Evolutionary conservation across 2,113 vertebrate genomes (phyloP).

Genomic region (Pleuronectes platessa): DNA sequence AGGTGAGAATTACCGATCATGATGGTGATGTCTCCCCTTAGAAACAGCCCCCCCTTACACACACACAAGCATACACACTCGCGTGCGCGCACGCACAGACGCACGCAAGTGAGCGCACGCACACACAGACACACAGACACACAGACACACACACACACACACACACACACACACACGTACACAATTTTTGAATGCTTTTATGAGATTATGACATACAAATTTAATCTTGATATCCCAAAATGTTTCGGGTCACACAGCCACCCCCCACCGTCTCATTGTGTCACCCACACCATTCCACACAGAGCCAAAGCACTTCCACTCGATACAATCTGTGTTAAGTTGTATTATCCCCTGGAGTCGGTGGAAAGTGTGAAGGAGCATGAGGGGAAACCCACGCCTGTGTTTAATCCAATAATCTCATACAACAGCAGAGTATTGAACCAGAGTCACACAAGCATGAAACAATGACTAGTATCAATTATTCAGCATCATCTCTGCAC

Average conservation of each 20-base stretch:
- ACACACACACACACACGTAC: no score
- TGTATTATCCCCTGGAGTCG: neutral
- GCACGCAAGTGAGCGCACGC: no score
- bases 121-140: no score
- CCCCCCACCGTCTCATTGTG: neutral
- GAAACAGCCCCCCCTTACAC: no score
- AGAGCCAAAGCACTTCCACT: neutral
- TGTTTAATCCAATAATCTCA: conserved; percentile 22
- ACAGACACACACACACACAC: no score
- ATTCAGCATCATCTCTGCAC: neutral
- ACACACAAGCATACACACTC: no score
- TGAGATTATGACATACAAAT: no score
- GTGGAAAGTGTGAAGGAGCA: neutral
- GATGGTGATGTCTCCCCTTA: no score
- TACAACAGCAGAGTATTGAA: neutral
- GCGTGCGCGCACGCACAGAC: no score
- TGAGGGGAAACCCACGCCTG: neutral
- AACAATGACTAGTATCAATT: neutral
- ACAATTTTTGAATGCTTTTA: no score
- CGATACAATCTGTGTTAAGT: neutral
- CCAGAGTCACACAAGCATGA: conserved; percentile 17
- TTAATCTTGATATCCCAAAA: no score
- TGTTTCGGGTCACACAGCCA: neutral
- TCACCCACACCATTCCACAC: conserved; percentile 4
- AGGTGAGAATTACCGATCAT: no score